Evolutionary conservation across 2,888 invertebrate species (phyloP), one percentile per base, ranked within the genome.

Genomic region (Dendrolimus pini): DNA sequence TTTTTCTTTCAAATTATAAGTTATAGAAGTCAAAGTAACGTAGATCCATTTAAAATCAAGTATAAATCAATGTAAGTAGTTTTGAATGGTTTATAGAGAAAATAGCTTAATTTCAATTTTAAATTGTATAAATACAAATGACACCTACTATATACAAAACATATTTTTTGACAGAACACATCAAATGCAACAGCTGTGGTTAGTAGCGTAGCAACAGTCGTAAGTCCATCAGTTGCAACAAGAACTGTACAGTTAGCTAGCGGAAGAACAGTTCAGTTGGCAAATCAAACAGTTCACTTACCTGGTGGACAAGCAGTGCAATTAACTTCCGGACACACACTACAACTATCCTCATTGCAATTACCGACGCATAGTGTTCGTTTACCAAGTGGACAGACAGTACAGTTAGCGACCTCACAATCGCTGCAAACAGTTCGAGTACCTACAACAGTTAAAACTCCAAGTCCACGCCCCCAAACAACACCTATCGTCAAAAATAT

Each of bases 371-470:
- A 81, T 59, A 85, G 83, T 54, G 88, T 87, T 0, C 77, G 85
- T 1, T 68, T 89, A 41, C 89, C 80, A n/a, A 84, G 82, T 61
- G 89, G 82, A 8, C 89, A 88, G 61, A 88, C 88, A 0, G 85
- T 89, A 1, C 89, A 86, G 59, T 69, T 86, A 3, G 89, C 80
- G 1, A 76, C 77, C 52, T 85, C 80, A 7, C 86, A 84, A 61
- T 59, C 83, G 2, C 70, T 83, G 54, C 80, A 82, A 65, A 71
- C 84, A 2, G 78, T 85, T 14, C 67, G 78, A 60, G 71, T 75
- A 7, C 75, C 83, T 1, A 67, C 75, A 0, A 62, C 72, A 18
- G 67, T 69, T 12, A 82, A 79, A 62, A 75, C 62, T 41, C 70
- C 78, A 7, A 76, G 66, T 41, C 77, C 81, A 0, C 71, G 83